Evolutionary conservation across 2,113 vertebrate genomes (phyloP), one percentile per base, ranked within the genome.

Genomic region (Arvicanthis niloticus): DNA sequence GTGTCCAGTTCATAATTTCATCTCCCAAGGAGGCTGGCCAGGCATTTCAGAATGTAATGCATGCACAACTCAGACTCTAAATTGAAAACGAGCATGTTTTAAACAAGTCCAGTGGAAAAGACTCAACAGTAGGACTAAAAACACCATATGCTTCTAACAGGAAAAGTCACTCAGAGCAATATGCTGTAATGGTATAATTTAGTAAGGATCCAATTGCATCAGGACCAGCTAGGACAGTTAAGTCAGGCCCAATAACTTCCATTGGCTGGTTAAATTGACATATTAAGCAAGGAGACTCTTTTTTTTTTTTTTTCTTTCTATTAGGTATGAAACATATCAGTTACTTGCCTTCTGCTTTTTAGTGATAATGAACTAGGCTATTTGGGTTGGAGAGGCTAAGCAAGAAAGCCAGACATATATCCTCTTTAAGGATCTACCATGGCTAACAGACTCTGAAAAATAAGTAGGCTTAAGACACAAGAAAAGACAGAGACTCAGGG

Each of bases 31-130:
- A 98, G 98, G 97, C 97, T 94, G 98, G 67, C 88, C 96, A 97
- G 97, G 96, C 97, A 97, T 98, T 97, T 97, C 96, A 97, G 96
- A 98, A 98, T 97, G 87, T 95, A 97, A 98, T 97, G 97, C 94
- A 89, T 97, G 97, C 96, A 96, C 97, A 98, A 97, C 93, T 48
- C 78, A 89, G 95, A 97, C 81, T 93, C 97, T 98, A 98, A 98
- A 96, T 97, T 98, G 98, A 98, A 98, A 98, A 98, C 97, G 96
- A 98, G 97, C 96, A 97, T 75, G 91, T 97, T 98, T 98, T 98
- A 98, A 98, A 98, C 96, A 99, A 98, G 97, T 98, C 98, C 98
- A 98, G 97, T 97, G 98, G 98, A 98, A 98, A 97, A 97, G 98
- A 98, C 98, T 98, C 98, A 98, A 98, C 97, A 98, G 98, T 88